Base-by-base conservation (phyloP, 2,113 vertebrate genomes). In the Thymallus thymallus region DNA sequence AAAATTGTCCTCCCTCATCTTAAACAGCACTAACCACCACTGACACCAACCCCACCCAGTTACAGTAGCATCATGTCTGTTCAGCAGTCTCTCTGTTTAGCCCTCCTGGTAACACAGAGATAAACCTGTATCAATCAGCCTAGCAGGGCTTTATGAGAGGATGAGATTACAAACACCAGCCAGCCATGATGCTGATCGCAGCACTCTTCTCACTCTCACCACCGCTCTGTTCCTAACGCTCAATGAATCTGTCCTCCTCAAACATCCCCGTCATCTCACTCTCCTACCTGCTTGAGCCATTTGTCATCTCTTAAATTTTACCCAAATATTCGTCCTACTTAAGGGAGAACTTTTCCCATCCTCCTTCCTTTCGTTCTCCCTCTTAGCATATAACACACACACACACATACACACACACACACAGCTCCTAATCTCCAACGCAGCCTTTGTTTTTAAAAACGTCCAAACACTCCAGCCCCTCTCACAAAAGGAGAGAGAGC, bases 371-470 rank as follows among this genome's bases (percentile, higher is more conserved):
- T 10, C 29, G 32, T 68, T 45, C 62, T 66, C 60, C 22, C 67
- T 69, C 22, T 46, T 69, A 14, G 63, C 63, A 29, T 26, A 62
- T 69, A 32, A 51, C 14, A 51, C 46, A 51, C 46, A 51, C 46
- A 51, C 46, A 48, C 10, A 48, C 46, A 51, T 14, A 51, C 3
- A 51, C 46, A 48, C 16, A 74, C 80, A 73, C 82, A 81, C 77
- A 78, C 72, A 75, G 79, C 72, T 69, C 64, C 73, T 83, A 78
- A 88, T 90, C 86, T 85, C 77, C 82, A 82, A 80, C 77, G 24
- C 76, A 73, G 76, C 12, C 30, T 13, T 60, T 75, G 35, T 32
- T 80, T 80, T 84, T 74, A 76, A 81, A 81, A 55, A 73, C 74
- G 9, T 65, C 76, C 80, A 83, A 85, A 85, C 76, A 72, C 83